Base-by-base conservation (phyloP, 2,888 invertebrate species). In the Cyclophora punctaria region DNA sequence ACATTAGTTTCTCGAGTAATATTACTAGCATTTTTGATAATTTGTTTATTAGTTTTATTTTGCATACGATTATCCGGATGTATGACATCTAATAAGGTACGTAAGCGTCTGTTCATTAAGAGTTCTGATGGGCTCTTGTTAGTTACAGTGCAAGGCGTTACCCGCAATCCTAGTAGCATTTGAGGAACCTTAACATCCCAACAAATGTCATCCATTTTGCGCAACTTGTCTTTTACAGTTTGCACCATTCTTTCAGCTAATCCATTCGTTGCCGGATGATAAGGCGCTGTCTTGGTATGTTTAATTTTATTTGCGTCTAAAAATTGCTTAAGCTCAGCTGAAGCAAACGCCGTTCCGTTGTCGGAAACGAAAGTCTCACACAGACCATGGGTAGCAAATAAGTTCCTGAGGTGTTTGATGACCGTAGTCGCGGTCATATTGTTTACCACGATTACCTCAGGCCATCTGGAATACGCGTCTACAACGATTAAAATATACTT, bases 201-300 rank as follows among this genome's bases (percentile, higher is more conserved):
- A 5, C 6, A 41, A 7, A 41, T 41, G 3, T 41, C 41, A 7
- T 41, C 5, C 42, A 42, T 7, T 20, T 42, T 43, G 34, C 45
- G 48, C 0, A 53, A 6, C 48, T 53, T 51, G 3, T 52, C 48
- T 47, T 58, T 56, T 0, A 53, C 5, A 33, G 55, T 58, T 37
- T 60, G 57, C 0, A 58, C 53, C 43, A 52, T 55, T 48, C 51
- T 48, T 41, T 60, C 51, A 0, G 53, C 56, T 47, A 56, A 56
- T 0, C 58, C 58, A 45, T 60, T 60, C 45, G 60, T 49, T 4
- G 51, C 7, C 35, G 51, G 51, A 40, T 51, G 48, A 41, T 35
- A 51, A 7, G 51, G 51, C 35, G 57, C 56, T 6, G 56, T 50
- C 7, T 41, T 48, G 35, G 51, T 57, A 3, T 45, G 34, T 45